A percentile compares a stretch with the other conserved stretches of the same genome.
Evolutionary conservation across 2,797 vertebrate genomes (phyloP).

Genomic region (Neomorphus geoffroyi): DNA sequence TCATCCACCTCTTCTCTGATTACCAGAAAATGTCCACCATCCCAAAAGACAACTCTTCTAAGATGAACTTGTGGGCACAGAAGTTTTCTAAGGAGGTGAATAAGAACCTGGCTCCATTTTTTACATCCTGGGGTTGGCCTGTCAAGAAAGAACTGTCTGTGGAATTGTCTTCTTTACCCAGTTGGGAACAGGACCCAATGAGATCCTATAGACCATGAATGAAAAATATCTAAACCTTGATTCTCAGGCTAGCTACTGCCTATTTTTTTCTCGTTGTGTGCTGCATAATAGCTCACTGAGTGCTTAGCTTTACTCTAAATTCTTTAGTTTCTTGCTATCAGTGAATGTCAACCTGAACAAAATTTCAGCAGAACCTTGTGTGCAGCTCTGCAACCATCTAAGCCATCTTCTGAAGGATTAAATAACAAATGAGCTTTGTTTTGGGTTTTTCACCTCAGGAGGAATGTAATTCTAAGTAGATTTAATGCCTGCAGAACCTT

Average conservation of each 20-base stretch:
- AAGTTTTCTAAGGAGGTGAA: slow-evolving; percentile 74
- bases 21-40: slow-evolving; percentile 64
- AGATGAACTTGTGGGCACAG: slow-evolving; percentile 77
- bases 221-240: neutral
- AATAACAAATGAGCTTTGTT: neutral
- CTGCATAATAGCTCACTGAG: neutral
- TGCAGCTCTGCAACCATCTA: neutral
- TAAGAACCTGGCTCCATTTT: slow-evolving; percentile 76
- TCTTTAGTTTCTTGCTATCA: neutral
- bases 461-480: neutral
- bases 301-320: neutral
- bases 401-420: neutral
- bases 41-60: slow-evolving; percentile 53
- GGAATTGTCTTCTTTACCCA: slow-evolving; percentile 58
- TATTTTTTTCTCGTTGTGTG: neutral
- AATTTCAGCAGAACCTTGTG: neutral
- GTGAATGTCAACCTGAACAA: neutral
- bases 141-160: slow-evolving; percentile 50
- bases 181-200: slow-evolving; percentile 72
- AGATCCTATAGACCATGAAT: neutral
- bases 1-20: slow-evolving; percentile 71
- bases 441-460: neutral
- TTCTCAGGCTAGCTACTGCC: neutral
- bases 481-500: neutral
- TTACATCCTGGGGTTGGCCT: slow-evolving; percentile 77